Conservation (phyloP, 2,113 vertebrate genomes). For the Brachyhypopomus occidentalis region DNA sequence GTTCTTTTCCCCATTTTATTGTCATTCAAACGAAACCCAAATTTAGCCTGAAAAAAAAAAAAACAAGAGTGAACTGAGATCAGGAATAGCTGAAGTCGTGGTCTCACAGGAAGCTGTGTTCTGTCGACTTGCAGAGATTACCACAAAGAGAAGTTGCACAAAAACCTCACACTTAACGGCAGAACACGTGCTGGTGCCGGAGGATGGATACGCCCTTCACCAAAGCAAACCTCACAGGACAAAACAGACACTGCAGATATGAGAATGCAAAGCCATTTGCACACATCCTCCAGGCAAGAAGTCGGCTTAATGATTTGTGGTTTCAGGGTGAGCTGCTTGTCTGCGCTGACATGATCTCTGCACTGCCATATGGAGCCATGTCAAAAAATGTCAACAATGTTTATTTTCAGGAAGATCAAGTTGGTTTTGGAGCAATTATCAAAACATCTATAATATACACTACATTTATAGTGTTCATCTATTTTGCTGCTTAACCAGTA, state of each 20-base stretch:
- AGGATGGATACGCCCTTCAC: not conserved
- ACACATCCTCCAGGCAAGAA: not conserved
- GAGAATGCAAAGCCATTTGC: not conserved
- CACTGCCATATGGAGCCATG: no score
- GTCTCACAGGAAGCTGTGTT: slow-evolving; percentile 30
- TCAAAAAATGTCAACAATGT: not conserved
- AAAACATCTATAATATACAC: no score
- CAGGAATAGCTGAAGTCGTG: slow-evolving; percentile 18
- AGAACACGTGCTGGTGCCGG: not conserved
- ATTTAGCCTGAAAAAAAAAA: not conserved
- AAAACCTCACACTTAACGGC: slow-evolving; percentile 33
- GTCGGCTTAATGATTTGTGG: no score
- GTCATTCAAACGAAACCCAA: not conserved
- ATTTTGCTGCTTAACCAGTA: not conserved
- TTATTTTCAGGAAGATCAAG: not conserved
- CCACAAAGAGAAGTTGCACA: slow-evolving; percentile 47
- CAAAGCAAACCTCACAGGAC: not conserved
- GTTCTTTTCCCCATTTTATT: no score
- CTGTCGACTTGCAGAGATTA: slow-evolving; percentile 45
- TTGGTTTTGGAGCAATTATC: no score
- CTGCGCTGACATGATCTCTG: no score
- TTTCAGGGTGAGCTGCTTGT: no score
- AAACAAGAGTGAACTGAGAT: not conserved
- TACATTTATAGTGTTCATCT: no score
- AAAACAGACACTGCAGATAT: not conserved